A percentile compares a stretch with the other conserved stretches of the same genome.
Conservation (phyloP, 2,888 invertebrate genomes). For the Dioctria rufipes region DNA sequence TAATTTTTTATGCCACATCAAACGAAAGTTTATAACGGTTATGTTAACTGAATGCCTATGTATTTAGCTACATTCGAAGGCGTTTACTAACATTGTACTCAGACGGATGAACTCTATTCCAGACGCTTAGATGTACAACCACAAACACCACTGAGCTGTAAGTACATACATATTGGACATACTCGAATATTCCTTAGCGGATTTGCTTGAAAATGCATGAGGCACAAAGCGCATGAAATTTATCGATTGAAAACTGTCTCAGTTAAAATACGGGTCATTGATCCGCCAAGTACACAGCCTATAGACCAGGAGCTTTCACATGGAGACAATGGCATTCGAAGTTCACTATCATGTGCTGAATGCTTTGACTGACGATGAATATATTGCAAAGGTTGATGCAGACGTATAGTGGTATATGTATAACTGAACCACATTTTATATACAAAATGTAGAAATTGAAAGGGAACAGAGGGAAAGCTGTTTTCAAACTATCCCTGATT, state of each 20-base stretch:
- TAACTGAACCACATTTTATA: not conserved
- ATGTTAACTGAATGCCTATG: too few species aligned
- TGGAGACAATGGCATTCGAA: slow-evolving; percentile 43
- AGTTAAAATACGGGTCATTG: slow-evolving; percentile 71
- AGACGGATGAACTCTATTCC: too few species aligned
- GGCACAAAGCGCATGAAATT: slow-evolving; percentile 59
- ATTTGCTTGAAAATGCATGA: slow-evolving; percentile 15
- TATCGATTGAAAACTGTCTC: slow-evolving; percentile 71
- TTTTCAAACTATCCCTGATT: slow-evolving; percentile 17
- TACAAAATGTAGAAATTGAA: slow-evolving; percentile 30
- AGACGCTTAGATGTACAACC: too few species aligned
- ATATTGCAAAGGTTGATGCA: slow-evolving; percentile 2
- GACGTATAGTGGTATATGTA: not conserved
- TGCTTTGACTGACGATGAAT: slow-evolving; percentile 6
- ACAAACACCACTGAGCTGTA: too few species aligned
- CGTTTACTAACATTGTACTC: too few species aligned
- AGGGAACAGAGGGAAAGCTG: slow-evolving; percentile 19
- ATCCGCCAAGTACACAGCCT: slow-evolving; percentile 62
- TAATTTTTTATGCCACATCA: too few species aligned
- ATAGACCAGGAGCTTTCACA: slow-evolving; percentile 33
- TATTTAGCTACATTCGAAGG: too few species aligned
- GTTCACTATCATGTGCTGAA: slow-evolving; percentile 31
- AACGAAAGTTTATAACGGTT: too few species aligned
- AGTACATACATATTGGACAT: too few species aligned
- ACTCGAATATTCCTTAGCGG: not conserved